Evolutionary conservation across 2,888 invertebrate species (phyloP), one percentile per base, ranked within the genome.

Genomic region (Pocota personata): DNA sequence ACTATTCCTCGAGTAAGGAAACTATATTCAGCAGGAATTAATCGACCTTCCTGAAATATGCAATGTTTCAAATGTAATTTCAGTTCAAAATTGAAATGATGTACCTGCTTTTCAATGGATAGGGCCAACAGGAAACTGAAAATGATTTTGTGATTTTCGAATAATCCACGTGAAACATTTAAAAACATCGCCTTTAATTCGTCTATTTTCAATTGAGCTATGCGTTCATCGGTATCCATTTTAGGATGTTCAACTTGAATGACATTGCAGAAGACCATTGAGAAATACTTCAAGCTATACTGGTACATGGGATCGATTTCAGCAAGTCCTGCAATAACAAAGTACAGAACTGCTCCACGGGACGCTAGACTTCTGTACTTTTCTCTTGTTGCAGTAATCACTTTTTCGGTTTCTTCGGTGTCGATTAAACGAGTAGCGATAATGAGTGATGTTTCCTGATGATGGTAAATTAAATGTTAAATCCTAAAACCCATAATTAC

Each of bases 251-350:
- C 96, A 48, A 94, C 94, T 86, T 96, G 95, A 88, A 98, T 97
- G 0, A 97, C 97, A 88, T 94, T 94, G 89, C 96, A 96, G 90
- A 98, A 96, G 1, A 98, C 95, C 79, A 92, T 90, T 0, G 95
- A 97, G 90, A 98, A 98, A 93, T 98, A 98, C 89, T 97, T 97
- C 40, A 98, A 93, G 0, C 98, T 98, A 93, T 96, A 98, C 92
- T 98, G 98, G 92, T 98, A 98, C 98, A 98, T 98, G 0, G 98
- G 97, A 92, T 98, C 98, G 77, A 98, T 96, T 89, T 97, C 96
- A 0, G 97, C 96, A 16, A 98, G 93, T 90, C 96, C 96, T 0
- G 97, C 96, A 1, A 98, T 97, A 0, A 97, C 97, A 91, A 98
- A 98, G 92, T 97, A 98, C 3, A 98, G 93, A 16, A 97, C 96